These are phyloP conservation scores for Meriones unguiculatus DNA, from an alignment of 2,113 vertebrate genomes.

Conservation along the genomic window DNA sequence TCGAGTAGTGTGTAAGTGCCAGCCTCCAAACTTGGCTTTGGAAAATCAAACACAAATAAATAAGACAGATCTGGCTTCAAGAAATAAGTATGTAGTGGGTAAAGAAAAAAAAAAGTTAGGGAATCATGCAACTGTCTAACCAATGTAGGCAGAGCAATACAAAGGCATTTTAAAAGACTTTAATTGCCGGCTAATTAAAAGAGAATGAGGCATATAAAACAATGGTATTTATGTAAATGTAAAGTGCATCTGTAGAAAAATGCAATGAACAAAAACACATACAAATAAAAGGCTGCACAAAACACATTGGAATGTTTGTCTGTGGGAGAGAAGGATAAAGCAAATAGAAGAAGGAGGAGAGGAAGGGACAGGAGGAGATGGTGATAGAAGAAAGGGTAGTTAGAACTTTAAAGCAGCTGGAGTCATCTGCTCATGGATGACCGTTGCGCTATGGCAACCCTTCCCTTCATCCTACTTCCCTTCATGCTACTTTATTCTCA, in stretches of 20 bases:
- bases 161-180: slow-evolving; percentile 60
- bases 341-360: background rate
- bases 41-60: slow-evolving; percentile 59
- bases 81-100: background rate
- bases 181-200: slow-evolving; percentile 49
- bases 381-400: background rate
- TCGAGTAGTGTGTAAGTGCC: slow-evolving; percentile 36
- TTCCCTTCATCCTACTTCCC: background rate
- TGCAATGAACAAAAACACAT: background rate
- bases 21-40: slow-evolving; percentile 46
- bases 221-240: slow-evolving; percentile 38
- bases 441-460: background rate
- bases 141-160: background rate
- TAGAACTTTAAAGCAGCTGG: background rate
- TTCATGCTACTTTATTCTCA: background rate
- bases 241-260: slow-evolving; percentile 37
- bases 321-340: background rate
- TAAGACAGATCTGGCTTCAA: slow-evolving; percentile 50
- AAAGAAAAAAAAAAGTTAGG: slow-evolving; percentile 22
- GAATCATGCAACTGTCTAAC: slow-evolving; percentile 10
- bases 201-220: background rate
- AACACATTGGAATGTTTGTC: background rate
- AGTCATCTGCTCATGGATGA: background rate
- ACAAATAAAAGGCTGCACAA: slow-evolving; percentile 21
- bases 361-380: background rate